These are phyloP conservation scores for Norana najaformis DNA, from an alignment of 2,888 invertebrate genomes.

Conservation along the genomic window DNA sequence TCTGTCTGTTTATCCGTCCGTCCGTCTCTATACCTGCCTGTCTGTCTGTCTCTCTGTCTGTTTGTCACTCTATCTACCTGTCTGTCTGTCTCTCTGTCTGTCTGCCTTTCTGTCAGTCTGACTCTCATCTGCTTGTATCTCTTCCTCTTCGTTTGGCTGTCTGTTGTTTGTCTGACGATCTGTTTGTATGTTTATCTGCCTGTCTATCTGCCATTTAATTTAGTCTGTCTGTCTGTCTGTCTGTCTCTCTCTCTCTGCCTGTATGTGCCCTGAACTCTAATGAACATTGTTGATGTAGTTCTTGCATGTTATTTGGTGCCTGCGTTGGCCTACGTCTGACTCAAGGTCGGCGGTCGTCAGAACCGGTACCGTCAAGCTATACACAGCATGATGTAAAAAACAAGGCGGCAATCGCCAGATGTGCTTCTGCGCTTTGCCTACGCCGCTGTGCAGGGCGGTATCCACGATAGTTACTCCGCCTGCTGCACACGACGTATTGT, in stretches of 20 bases:
- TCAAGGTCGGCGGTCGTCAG: not conserved
- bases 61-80: not conserved
- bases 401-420: not conserved
- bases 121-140: too few relatives aligned
- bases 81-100: not conserved
- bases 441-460: too few relatives aligned
- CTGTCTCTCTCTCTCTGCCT: not conserved
- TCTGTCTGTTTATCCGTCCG: too few relatives aligned
- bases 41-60: not conserved
- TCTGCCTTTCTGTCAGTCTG: not conserved
- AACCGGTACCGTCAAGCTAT: not conserved
- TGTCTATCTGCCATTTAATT: not conserved
- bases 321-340: not conserved
- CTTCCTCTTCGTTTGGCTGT: too few relatives aligned
- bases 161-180: not conserved
- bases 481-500: not conserved
- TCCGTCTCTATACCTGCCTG: too few relatives aligned
- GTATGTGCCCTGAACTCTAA: not conserved
- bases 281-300: not conserved
- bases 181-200: not conserved
- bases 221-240: too few relatives aligned
- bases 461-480: not conserved
- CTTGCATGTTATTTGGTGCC: not conserved
- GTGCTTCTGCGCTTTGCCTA: not conserved
- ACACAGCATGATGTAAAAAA: slow-evolving; percentile 4